These are phyloP conservation scores for Tribolium castaneum DNA, from an alignment of 1,140 invertebrate species.

Conservation along the genomic window DNA sequence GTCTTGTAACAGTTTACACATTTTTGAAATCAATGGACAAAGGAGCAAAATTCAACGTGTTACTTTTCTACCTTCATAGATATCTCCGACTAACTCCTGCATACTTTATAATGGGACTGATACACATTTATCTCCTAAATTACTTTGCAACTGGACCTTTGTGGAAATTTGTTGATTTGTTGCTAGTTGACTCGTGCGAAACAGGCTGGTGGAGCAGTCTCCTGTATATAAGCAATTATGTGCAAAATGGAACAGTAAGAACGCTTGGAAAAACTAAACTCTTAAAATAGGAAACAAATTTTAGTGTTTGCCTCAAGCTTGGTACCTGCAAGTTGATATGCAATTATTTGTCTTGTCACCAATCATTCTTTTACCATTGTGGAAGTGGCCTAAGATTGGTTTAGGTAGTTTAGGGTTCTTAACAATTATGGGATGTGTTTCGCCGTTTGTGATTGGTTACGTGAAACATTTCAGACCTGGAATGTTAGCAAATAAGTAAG, in stretches of 20 bases:
- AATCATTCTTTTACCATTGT: constrained; percentile 61
- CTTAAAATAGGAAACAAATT: constrained; percentile 3
- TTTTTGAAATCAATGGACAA: constrained; percentile 65
- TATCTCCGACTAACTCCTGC: constrained; percentile 53
- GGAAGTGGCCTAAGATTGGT: constrained; percentile 30
- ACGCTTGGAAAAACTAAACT: constrained; percentile 57
- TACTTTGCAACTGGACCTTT: constrained; percentile 70
- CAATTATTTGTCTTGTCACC: constrained; percentile 73
- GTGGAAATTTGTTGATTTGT: constrained; percentile 35
- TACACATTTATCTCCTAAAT: constrained; percentile 68
- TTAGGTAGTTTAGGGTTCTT: neutral
- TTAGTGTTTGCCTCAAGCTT: constrained; percentile 68
- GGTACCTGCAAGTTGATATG: constrained; percentile 74
- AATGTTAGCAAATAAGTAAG: neutral
- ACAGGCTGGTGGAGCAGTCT: constrained; percentile 49
- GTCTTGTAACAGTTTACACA: constrained; percentile 67
- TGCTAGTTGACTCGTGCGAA: neutral
- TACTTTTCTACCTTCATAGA: constrained; percentile 46
- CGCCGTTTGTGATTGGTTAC: constrained; percentile 30
- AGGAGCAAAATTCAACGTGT: constrained; percentile 54
- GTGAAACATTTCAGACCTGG: neutral
- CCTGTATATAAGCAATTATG: constrained; percentile 40
- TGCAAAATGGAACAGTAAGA: neutral
- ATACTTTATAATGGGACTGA: constrained; percentile 68
- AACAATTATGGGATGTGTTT: constrained; percentile 13